phyloP scores from a whole-genome alignment of 2,888 invertebrate genomes.

The Oscheius myriophilus region DNA sequence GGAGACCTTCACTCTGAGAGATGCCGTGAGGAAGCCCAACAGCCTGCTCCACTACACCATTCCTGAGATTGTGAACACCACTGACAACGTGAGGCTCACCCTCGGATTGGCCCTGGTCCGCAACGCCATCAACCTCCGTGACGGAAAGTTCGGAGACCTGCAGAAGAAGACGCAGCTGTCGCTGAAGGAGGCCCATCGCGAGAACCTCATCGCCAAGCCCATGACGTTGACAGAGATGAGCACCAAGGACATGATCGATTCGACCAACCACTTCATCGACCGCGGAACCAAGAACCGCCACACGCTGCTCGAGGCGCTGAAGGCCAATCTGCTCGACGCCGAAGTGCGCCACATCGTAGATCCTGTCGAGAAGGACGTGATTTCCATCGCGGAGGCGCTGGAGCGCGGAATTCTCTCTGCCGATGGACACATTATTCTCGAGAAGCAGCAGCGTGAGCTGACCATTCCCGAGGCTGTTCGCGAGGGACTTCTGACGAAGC shows the following conservation, averaged over 20 bases:
- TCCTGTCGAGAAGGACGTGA: constrained; percentile 81
- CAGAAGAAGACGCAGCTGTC: constrained; percentile 81
- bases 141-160: constrained; percentile 82
- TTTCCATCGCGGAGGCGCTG: constrained; percentile 87
- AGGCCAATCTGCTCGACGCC: constrained; percentile 86
- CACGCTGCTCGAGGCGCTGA: constrained; percentile 85
- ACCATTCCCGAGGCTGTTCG: constrained; percentile 86
- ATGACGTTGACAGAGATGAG: constrained; percentile 88
- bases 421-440: constrained; percentile 78
- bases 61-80: constrained; percentile 86
- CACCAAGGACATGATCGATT: constrained; percentile 82
- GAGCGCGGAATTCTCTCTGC: constrained; percentile 83
- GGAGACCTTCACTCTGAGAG: constrained; percentile 83
- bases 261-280: constrained; percentile 82
- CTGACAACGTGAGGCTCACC: constrained; percentile 83
- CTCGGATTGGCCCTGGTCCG: constrained; percentile 85
- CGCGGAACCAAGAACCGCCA: constrained; percentile 81
- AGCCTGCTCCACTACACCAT: constrained; percentile 81
- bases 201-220: constrained; percentile 85
- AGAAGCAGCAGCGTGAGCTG: constrained; percentile 52
- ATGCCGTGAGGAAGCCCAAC: constrained; percentile 81
- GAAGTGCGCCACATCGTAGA: constrained; percentile 86
- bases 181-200: constrained; percentile 84
- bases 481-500: constrained; percentile 86
- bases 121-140: constrained; percentile 78